Conservation (phyloP, 2,888 invertebrate species). For the Xylota segnis region DNA sequence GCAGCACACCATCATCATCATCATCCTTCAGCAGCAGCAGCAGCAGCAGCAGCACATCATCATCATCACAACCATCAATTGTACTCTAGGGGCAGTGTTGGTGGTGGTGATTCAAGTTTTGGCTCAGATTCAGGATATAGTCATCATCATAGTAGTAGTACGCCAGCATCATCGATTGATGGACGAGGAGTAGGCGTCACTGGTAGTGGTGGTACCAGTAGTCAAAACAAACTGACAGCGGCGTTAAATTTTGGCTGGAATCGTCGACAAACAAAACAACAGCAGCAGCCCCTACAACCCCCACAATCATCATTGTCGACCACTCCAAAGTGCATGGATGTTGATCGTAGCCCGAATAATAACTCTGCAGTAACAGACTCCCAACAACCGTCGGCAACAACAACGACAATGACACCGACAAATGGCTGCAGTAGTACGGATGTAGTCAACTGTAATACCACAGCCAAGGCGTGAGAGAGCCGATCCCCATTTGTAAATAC, state of each 20-base stretch:
- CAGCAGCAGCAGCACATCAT: conserved; percentile 53
- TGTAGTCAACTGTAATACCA: conserved; percentile 71
- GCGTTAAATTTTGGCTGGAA: conserved; percentile 83
- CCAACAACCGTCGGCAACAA: conserved; percentile 78
- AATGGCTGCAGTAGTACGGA: conserved; percentile 78
- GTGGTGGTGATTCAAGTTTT: conserved; percentile 89
- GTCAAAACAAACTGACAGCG: conserved; percentile 80
- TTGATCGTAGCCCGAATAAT: conserved; percentile 81
- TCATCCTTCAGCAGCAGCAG: conserved; percentile 41
- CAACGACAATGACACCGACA: conserved; percentile 78
- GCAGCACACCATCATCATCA: conserved; percentile 67
- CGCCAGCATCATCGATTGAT: conserved; percentile 82
- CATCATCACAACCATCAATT: conserved; percentile 73
- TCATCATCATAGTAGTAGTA: conserved; percentile 85
- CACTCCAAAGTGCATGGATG: conserved; percentile 47
- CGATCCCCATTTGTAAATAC: conserved; percentile 64
- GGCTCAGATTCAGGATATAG: conserved; percentile 95
- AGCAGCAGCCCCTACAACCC: conserved; percentile 53
- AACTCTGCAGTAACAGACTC: conserved; percentile 74
- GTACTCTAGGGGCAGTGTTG: conserved; percentile 69
- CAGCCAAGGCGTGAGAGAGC: conserved; percentile 68
- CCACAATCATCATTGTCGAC: conserved; percentile 51
- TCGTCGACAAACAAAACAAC: conserved; percentile 78
- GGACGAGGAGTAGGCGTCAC: conserved; percentile 80
- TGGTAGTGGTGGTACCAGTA: conserved; percentile 73